Conservation (phyloP, 2,113 vertebrate species). For the Empidonax traillii region DNA sequence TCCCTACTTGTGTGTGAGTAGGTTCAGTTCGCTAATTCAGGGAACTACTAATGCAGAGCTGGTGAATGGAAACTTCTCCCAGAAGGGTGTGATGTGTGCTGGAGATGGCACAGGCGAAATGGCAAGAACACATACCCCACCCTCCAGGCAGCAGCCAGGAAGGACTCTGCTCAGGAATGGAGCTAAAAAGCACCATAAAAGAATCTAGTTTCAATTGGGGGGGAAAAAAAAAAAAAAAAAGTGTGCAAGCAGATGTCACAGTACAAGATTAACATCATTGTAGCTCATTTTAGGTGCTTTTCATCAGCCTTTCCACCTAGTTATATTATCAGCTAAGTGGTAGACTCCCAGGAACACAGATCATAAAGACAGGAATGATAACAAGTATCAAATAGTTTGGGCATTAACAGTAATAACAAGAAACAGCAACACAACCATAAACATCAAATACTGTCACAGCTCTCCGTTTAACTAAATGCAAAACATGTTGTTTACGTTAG, state of each 20-base stretch:
- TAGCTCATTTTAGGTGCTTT: background rate
- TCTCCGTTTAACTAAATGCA: background rate
- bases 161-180: background rate
- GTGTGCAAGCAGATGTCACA: background rate
- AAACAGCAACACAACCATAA: background rate
- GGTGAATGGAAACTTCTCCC: background rate
- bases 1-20: background rate
- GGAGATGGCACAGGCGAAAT: background rate
- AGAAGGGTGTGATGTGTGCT: background rate
- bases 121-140: background rate
- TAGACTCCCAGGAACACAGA: background rate
- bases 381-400: background rate
- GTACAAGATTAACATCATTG: background rate
- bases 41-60: background rate
- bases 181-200: background rate
- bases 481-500: background rate
- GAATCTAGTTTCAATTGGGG: background rate
- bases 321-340: background rate
- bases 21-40: background rate
- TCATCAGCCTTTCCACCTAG: background rate
- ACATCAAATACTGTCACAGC: background rate
- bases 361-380: background rate
- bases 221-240: background rate
- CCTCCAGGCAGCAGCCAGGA: background rate
- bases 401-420: background rate